Percentiles rank a stretch among this genome's conserved stretches.
These are phyloP conservation scores for Agonum fuliginosum DNA, from an alignment of 2,888 invertebrate genomes.

Conservation along the genomic window DNA sequence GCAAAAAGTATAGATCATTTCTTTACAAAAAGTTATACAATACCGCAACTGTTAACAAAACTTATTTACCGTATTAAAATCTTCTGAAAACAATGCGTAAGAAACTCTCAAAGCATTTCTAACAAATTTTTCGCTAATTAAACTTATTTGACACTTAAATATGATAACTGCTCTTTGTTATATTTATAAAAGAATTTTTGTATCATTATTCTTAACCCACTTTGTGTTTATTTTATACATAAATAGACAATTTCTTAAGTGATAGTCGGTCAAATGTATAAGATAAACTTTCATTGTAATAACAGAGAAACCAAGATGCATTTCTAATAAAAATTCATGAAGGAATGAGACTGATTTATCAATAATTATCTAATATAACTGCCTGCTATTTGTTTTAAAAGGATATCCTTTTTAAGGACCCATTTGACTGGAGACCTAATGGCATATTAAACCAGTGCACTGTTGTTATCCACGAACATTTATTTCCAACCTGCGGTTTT, in stretches of 20 bases:
- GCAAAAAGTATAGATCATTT: background rate
- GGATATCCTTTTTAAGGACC: conserved; percentile 14
- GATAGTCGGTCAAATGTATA: conserved; percentile 22
- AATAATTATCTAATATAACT: background rate
- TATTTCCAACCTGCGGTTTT: background rate
- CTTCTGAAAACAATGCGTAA: conserved; percentile 16
- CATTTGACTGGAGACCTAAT: background rate
- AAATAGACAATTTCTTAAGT: conserved; percentile 1
- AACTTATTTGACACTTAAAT: background rate
- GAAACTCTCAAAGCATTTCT: background rate
- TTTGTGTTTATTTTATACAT: conserved; percentile 1
- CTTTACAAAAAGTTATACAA: conserved; percentile 9
- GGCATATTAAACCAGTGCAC: background rate
- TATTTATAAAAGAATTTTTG: background rate
- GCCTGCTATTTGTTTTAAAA: conserved; percentile 16
- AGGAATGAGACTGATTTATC: background rate
- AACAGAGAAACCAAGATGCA: background rate
- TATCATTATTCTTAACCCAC: conserved; percentile 24
- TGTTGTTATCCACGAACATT: background rate
- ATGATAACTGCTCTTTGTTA: background rate
- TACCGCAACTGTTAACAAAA: conserved; percentile 1
- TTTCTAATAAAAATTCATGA: background rate
- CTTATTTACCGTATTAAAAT: conserved; percentile 1
- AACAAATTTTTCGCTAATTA: background rate
- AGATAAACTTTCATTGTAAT: background rate